Conservation (phyloP, 2,113 vertebrate genomes). For the Mystacornis crossleyi region DNA sequence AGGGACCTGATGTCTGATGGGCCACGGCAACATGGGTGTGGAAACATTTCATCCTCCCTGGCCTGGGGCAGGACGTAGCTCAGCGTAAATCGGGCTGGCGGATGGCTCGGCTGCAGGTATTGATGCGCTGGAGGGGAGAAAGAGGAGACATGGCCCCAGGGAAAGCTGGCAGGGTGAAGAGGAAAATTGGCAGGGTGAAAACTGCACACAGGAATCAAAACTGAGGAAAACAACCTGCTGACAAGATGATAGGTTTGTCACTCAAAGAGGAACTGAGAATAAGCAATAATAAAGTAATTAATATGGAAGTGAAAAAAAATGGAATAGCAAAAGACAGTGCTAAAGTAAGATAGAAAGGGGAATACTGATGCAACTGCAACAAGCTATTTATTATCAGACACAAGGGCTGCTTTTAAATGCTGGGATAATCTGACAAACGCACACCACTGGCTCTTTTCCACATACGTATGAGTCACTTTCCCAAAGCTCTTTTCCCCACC, state of each 20-base stretch:
- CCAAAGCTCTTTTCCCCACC: background rate
- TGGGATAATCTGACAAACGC: background rate
- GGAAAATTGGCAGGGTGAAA: background rate
- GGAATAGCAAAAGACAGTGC: background rate
- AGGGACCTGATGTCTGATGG: background rate
- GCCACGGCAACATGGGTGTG: rapidly evolving
- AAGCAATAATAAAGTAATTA: background rate
- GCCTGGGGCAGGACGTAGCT: rapidly evolving
- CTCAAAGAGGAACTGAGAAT: background rate
- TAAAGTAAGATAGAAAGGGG: background rate
- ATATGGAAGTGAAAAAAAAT: background rate
- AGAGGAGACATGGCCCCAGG: rapidly evolving
- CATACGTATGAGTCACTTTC: rapidly evolving
- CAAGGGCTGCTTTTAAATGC: background rate
- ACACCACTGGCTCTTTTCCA: background rate
- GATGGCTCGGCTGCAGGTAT: background rate
- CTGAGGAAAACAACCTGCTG: background rate
- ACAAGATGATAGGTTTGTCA: background rate
- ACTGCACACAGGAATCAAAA: background rate
- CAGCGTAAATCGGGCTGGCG: rapidly evolving
- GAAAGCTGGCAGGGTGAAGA: background rate
- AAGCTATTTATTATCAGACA: background rate
- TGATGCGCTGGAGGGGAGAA: background rate
- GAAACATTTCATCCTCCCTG: background rate
- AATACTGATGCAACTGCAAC: background rate